Evolutionary conservation across 2,888 invertebrate species (phyloP).

Genomic region (Leptopilina myrica): DNA sequence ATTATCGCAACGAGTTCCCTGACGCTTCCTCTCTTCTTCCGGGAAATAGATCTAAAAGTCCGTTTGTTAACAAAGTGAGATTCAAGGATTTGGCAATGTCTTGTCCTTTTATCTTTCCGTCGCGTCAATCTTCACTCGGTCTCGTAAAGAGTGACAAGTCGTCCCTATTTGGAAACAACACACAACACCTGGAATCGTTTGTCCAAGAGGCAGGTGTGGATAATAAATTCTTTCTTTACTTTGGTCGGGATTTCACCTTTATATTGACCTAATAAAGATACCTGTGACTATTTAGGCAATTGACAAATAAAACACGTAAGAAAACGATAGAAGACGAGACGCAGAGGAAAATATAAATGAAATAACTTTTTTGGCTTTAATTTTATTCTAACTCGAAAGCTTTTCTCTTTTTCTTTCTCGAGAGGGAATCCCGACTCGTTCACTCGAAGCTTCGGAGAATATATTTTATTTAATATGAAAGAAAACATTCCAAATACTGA

Average conservation of each 20-base stretch:
- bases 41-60: neutral
- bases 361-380: neutral
- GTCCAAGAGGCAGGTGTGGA: conserved; percentile 36
- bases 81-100: conserved; percentile 22
- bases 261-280: conserved; percentile 36
- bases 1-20: neutral
- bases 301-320: neutral
- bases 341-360: neutral
- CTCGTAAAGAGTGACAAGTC: conserved; percentile 40
- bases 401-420: neutral
- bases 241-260: conserved; percentile 22
- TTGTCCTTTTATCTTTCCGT: conserved; percentile 8
- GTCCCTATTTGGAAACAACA: conserved; percentile 39
- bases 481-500: conserved; percentile 70
- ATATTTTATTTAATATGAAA: conserved; percentile 75
- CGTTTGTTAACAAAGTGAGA: conserved; percentile 11
- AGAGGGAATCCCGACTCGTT: conserved; percentile 30
- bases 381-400: conserved; percentile 7
- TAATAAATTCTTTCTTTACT: conserved; percentile 37
- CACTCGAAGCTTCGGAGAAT: conserved; percentile 59
- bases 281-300: conserved; percentile 2
- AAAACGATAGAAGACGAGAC: neutral
- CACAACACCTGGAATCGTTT: conserved; percentile 38
- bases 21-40: conserved; percentile 1
- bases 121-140: conserved; percentile 16